Percentiles rank a stretch among this genome's conserved stretches.
Evolutionary conservation across 1,140 invertebrate genomes (phyloP).

Genomic region (Euschistus heros): DNA sequence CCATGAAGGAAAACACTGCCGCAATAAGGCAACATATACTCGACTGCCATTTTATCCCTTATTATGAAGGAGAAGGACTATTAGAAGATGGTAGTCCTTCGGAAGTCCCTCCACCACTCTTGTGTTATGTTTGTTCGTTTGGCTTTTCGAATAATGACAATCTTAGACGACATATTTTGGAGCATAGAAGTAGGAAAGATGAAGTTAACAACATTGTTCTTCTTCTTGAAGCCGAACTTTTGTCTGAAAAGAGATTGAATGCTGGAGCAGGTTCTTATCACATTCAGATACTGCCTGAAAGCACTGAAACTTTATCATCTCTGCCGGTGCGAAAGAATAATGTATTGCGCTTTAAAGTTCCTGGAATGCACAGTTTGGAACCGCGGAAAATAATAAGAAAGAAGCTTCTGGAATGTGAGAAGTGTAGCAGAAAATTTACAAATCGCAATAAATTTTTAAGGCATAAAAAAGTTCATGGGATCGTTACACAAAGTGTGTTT

Average conservation of each 20-base stretch:
- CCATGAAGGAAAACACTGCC: slow-evolving; percentile 6
- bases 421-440: background rate
- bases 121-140: slow-evolving; percentile 11
- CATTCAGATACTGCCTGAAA: too few species aligned
- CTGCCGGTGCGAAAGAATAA: too few species aligned
- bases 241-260: background rate
- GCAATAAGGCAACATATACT: slow-evolving; percentile 4
- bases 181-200: background rate
- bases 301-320: too few species aligned
- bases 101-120: background rate
- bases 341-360: too few species aligned
- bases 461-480: slow-evolving; percentile 11
- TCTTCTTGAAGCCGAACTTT: background rate
- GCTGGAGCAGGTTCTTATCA: background rate
- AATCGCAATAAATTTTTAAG: slow-evolving; percentile 2
- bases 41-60: slow-evolving; percentile 2
- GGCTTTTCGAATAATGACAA: background rate
- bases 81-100: background rate
- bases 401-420: slow-evolving; percentile 3
- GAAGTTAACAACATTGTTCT: slow-evolving; percentile 8
- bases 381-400: background rate
- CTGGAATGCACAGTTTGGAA: background rate
- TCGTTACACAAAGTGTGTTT: background rate
- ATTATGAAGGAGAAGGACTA: background rate
- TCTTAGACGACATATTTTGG: background rate